A percentile compares a stretch with the other conserved stretches of the same genome.
These are phyloP conservation scores for Synanthedon myopaeformis DNA, from an alignment of 2,888 invertebrate genomes.

Conservation along the genomic window DNA sequence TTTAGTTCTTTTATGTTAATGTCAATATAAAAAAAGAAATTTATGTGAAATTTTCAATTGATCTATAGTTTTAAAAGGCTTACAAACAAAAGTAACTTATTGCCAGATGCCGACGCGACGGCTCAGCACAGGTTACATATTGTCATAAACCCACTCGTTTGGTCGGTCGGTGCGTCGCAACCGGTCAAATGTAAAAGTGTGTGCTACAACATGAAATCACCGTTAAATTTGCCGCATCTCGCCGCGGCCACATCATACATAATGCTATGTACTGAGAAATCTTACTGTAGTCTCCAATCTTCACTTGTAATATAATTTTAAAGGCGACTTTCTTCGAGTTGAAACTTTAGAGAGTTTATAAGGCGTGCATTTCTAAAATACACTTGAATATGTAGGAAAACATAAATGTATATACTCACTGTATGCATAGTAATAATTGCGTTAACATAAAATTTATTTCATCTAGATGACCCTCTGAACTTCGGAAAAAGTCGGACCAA, in stretches of 20 bases:
- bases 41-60: slow-evolving; percentile 20
- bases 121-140: slow-evolving; percentile 49
- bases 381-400: neutral
- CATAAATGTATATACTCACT: neutral
- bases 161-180: slow-evolving; percentile 26
- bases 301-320: slow-evolving; percentile 7
- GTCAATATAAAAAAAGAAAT: too few relatives aligned
- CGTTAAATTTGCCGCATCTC: slow-evolving; percentile 13
- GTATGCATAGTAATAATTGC: too few relatives aligned
- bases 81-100: slow-evolving; percentile 54
- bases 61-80: slow-evolving; percentile 46
- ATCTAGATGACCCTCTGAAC: too few relatives aligned
- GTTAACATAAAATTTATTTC: too few relatives aligned
- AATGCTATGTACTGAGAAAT: slow-evolving; percentile 15
- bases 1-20: too few relatives aligned
- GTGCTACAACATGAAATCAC: slow-evolving; percentile 20
- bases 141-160: slow-evolving; percentile 24
- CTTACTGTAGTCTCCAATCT: slow-evolving; percentile 3
- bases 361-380: neutral
- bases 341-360: neutral
- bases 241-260: slow-evolving; percentile 15
- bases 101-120: slow-evolving; percentile 41
- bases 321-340: slow-evolving; percentile 8
- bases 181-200: slow-evolving; percentile 23
- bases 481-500: too few relatives aligned